These are phyloP conservation scores for Campoletis raptor DNA, from an alignment of 2,888 invertebrate species.

Conservation along the genomic window DNA sequence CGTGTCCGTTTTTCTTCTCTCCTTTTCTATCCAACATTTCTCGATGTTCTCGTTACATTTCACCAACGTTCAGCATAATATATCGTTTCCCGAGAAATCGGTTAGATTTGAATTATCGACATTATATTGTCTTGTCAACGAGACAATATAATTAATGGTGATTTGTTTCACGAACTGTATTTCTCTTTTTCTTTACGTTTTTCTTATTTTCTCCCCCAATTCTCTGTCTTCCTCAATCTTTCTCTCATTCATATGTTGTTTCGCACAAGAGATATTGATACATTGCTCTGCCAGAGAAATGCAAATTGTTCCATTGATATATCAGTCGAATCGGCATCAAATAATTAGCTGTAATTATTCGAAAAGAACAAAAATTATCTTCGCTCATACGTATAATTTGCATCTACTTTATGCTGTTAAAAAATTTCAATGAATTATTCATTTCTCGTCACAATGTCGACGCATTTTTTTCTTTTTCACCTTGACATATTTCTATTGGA, in stretches of 20 bases:
- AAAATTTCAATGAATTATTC: not conserved
- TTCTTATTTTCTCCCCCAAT: not conserved
- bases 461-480: not conserved
- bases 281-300: constrained; percentile 3
- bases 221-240: not conserved
- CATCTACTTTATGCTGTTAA: not conserved
- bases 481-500: constrained; percentile 12
- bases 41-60: constrained; percentile 32
- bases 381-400: constrained; percentile 3
- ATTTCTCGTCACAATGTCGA: not conserved
- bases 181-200: not conserved
- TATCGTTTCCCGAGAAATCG: constrained; percentile 36
- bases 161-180: constrained; percentile 41
- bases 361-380: not conserved
- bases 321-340: constrained; percentile 31
- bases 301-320: constrained; percentile 33
- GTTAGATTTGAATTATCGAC: constrained; percentile 60
- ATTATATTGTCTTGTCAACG: constrained; percentile 53
- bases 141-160: constrained; percentile 48
- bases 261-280: constrained; percentile 18
- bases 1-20: constrained; percentile 45
- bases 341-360: constrained; percentile 23
- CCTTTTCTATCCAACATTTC: constrained; percentile 20
- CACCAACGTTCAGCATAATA: constrained; percentile 24
- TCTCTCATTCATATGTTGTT: not conserved